A percentile compares a stretch with the other conserved stretches of the same genome.
phyloP scores from a whole-genome alignment of 2,797 vertebrate genomes.

The Phataginus tricuspis region DNA sequence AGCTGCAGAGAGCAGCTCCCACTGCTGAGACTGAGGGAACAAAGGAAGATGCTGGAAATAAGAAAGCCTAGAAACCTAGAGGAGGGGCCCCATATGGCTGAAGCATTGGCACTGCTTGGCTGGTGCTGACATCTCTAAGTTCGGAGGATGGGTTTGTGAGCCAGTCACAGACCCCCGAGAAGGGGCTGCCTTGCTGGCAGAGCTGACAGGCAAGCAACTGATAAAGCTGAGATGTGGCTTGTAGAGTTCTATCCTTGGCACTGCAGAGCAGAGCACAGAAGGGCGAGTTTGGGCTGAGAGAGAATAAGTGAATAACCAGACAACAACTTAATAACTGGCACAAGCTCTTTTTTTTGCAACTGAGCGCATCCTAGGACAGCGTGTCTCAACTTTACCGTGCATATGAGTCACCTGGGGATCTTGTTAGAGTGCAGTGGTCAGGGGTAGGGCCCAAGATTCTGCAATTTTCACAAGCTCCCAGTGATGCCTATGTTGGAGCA shows the following conservation, averaged over 20 bases:
- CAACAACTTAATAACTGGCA: not conserved
- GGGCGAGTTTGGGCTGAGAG: not conserved
- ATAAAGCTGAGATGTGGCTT: not conserved
- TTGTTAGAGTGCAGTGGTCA: not conserved
- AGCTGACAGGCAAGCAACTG: not conserved
- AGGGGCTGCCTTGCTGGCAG: not conserved
- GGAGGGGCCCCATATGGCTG: not conserved
- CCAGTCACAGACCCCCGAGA: not conserved
- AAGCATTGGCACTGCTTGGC: not conserved
- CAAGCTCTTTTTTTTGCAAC: not conserved
- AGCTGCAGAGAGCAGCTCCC: not conserved
- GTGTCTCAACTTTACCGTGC: not conserved
- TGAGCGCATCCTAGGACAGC: not conserved
- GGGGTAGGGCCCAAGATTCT: not conserved
- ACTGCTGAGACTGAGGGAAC: not conserved
- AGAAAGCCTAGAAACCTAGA: not conserved
- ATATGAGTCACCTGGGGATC: not conserved
- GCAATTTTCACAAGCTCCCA: not conserved
- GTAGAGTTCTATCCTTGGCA: not conserved
- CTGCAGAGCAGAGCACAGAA: not conserved
- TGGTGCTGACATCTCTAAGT: not conserved
- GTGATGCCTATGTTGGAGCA: not conserved
- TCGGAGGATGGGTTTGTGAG: not conserved
- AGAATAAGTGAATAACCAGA: not conserved
- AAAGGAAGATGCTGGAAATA: not conserved